Conservation (phyloP, 2,113 vertebrate genomes). For the Periophthalmus modestus region DNA sequence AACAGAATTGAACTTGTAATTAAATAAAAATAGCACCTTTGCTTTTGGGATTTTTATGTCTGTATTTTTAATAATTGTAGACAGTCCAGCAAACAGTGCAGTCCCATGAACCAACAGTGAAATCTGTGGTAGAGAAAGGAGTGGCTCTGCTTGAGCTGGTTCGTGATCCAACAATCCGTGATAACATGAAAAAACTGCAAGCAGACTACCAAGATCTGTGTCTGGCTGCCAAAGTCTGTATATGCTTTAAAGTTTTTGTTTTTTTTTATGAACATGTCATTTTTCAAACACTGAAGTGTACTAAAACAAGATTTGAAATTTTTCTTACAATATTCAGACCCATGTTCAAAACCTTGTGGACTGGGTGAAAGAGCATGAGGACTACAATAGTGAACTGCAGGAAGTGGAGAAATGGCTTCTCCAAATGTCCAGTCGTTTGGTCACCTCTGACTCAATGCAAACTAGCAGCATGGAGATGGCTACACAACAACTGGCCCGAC, state of each 20-base stretch:
- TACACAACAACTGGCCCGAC: conserved; percentile 91
- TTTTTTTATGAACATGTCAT: background rate
- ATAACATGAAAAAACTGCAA: conserved; percentile 83
- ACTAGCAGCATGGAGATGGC: conserved; percentile 85
- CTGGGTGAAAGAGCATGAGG: conserved; percentile 91
- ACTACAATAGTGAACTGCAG: conserved; percentile 89
- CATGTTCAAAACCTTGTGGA: conserved; percentile 81
- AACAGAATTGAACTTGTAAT: too few relatives aligned
- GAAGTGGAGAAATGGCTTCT: conserved; percentile 94
- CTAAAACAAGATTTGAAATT: background rate
- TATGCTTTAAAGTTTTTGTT: background rate
- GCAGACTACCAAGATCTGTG: conserved; percentile 85
- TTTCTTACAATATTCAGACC: conserved; percentile 64
- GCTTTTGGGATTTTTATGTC: background rate
- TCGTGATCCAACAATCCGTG: conserved; percentile 78
- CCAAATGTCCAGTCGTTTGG: conserved; percentile 91
- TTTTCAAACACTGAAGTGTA: background rate
- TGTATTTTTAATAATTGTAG: conserved; percentile 61
- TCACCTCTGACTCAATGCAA: conserved; percentile 87
- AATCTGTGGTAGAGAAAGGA: conserved; percentile 88
- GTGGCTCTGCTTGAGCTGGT: conserved; percentile 84
- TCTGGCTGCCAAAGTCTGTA: conserved; percentile 77
- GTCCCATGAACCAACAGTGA: conserved; percentile 88
- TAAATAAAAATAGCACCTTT: background rate
- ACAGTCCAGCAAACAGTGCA: conserved; percentile 90